Evolutionary conservation across 1,140 invertebrate genomes (phyloP), one percentile per base, ranked within the genome.

Genomic region (Apis florea): DNA sequence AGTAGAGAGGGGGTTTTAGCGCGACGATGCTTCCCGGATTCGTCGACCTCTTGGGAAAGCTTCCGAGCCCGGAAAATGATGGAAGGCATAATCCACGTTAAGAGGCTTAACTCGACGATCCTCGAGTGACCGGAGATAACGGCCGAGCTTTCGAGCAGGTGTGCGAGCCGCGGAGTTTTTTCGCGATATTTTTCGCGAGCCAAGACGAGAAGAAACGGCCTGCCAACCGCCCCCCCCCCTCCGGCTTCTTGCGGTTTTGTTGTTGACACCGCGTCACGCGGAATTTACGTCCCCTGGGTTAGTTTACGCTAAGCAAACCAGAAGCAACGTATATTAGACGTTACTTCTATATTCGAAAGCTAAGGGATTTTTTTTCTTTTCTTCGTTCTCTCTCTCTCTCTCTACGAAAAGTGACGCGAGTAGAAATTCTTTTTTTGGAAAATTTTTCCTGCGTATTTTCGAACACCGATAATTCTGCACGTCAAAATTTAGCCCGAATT

Each of bases 21-120:
- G 24, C 19, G 69, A 84, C 17, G 69, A 84, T 13, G 66, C n/a
- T 87, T 58, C 49, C 47, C 76, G 83, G 63, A 87, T 87, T 87
- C 53, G 51, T 10, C 31, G 17, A 58, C 26, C 78, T 63, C 82
- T 70, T 49, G 49, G 78, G 73, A 64, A 47, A 64, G 72, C 17
- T 54, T 51, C 51, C 51, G 31, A 24, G 19, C 51, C 21, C 26
- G 54, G 83, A 85, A 85, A 88, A 83, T 87, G 85, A 88, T 72
- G 85, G 77, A 87, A 79, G 69, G 79, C 81, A 72, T 89, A 87
- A 89, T 89, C 85, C 73, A 72, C 71, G 80, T 85, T 86, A 89
- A 90, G 89, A 89, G 70, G 87, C 83, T 89, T 90, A 89, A 84
- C 87, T 78, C 77, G 56, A 75, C 83, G 80, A 85, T 87, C 66